Base-by-base conservation (phyloP, 2,888 invertebrate species). In the Harpalus rubripes region DNA sequence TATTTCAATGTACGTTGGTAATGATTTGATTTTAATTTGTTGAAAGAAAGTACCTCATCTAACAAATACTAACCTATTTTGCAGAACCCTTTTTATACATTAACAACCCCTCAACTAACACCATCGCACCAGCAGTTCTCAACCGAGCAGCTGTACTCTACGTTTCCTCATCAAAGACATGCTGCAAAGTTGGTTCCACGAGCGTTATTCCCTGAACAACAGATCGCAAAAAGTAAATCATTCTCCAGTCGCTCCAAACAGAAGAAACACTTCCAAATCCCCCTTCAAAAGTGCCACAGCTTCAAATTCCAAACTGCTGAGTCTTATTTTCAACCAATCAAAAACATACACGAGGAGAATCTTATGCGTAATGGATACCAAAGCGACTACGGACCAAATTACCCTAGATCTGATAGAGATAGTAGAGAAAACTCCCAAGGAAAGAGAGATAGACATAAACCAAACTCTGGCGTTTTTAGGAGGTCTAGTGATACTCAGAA, bases 271-370 rank as follows among this genome's bases (percentile, higher is more conserved):
- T 94, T 94, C 87, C 94, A 94, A 92, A 93, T 94, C 87, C 94
- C 94, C 1, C 89, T 94, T 59, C 94, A 94, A 89, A 94, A 94
- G 89, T 93, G 94, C 88, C 94, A 94, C 90, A 94, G 94, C 89
- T 94, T 94, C 89, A 91, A 91, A 86, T 91, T 91, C 86, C 91
- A 91, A 89, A 91, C 91, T 82, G 91, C 91, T 39, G 91, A 91
- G 86, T 94, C 94, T 88, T 94, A 94, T 88, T 94, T 94, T 87
- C 94, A 94, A 91, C 94, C 94, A 6, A 94, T 94, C 87, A 93
- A 94, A 88, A 94, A 94, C 88, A 93, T 94, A 87, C 92, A 94
- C 88, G 91, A 91, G 86, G 91, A 91, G 86, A 90, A 91, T 85
- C 86, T 91, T 72, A 91, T 91, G 90, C 87, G 90, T 81, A 91